These are phyloP conservation scores for Gadus chalcogrammus DNA, from an alignment of 2,113 vertebrate genomes.

Conservation along the genomic window DNA sequence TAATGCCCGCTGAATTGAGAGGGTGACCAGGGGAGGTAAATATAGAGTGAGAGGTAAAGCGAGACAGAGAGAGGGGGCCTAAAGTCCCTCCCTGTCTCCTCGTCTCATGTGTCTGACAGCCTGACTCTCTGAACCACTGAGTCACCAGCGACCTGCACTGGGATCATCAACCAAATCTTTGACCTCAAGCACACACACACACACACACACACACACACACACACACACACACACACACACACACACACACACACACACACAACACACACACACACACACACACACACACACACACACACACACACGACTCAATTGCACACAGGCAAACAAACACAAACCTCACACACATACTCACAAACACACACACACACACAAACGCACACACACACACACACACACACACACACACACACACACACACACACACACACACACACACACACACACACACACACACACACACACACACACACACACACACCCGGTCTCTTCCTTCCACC, in stretches of 20 bases:
- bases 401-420: conserved; percentile 3
- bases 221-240: neutral
- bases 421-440: neutral
- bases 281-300: conserved; percentile 25
- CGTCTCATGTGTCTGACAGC: conserved; percentile 34
- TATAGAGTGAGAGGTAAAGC: no score
- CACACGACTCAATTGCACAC: no score
- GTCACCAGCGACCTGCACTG: conserved; percentile 71
- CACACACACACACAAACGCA: neutral
- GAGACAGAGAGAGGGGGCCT: no score
- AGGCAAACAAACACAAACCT: no score
- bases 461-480: conserved; percentile 33
- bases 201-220: conserved; percentile 9
- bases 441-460: conserved; percentile 25
- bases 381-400: conserved; percentile 3
- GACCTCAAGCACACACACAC: conserved; percentile 73
- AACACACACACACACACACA: neutral
- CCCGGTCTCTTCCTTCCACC: conserved; percentile 52
- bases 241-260: conserved; percentile 2
- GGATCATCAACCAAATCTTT: conserved; percentile 81
- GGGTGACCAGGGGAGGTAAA: no score
- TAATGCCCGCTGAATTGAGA: no score
- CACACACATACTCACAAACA: conserved; percentile 11
- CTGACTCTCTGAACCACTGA: conserved; percentile 73
- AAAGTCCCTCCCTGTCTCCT: no score